Evolutionary conservation across 2,888 invertebrate genomes (phyloP), one percentile per base, ranked within the genome.

Genomic region (Caenorhabditis virilis): DNA sequence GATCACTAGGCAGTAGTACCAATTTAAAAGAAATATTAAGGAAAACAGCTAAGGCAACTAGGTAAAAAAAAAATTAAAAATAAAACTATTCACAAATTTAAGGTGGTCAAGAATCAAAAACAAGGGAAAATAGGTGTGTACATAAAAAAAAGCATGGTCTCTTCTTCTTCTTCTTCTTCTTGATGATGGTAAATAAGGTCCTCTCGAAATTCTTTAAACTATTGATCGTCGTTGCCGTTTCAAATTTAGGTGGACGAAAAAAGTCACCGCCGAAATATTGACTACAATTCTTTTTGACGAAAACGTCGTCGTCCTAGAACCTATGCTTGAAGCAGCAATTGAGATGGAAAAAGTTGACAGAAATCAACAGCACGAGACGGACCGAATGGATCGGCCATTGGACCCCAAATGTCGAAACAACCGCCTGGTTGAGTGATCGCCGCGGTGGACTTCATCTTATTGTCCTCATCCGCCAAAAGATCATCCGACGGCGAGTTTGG

Each of bases 321-420:
- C 30, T 67, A 72, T 36, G 72, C 72, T 47, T 72, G 72, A 27
- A 69, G 58, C 33, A 72, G 66, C 25, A 72, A 57, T 47, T 65
- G 65, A 6, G 65, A 65, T 46, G 65, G 65, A 36, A 65, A 65
- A 49, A 72, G 52, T 41, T 72, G 69, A 26, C 60, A 58, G 47
- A 72, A 53, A 47, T 72, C 72, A 61, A 72, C 66, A n/a, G n/a
- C n/a, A 55, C 64, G 59, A 52, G 61, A 51, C 47, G 54, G 36
- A 38, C 61, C 57, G 42, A 64, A 48, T 36, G 54, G 55, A 49
- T 62, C 62, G 49, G 36, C 18, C 48, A 23, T 52, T 39, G 46
- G 26, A 43, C 66, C 54, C 67, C 70, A 64, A 47, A 64, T 41
- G 47, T 71, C 56, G 61, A 65, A 61, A 13, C 54, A 55, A 41